phyloP scores from a whole-genome alignment of 2,797 vertebrate species.

The Vipera latastei region DNA sequence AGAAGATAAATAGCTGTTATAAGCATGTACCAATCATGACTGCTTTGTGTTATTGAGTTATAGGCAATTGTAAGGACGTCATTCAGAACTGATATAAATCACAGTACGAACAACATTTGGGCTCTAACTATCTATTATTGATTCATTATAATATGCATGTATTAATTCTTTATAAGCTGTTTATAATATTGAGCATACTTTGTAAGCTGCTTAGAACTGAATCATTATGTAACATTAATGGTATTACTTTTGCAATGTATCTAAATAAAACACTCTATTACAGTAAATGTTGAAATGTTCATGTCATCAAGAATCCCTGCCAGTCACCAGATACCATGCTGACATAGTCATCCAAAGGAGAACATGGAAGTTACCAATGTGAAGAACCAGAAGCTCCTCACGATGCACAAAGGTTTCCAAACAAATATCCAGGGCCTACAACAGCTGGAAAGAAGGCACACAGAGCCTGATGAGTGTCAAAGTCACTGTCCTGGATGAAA shows the following conservation, averaged over 20 bases:
- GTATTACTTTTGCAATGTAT: background rate
- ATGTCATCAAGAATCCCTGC: too few relatives aligned
- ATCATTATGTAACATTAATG: conserved; percentile 1
- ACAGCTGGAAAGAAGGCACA: too few relatives aligned
- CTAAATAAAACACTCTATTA: background rate
- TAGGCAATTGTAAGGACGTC: conserved; percentile 23
- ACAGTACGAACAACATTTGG: conserved; percentile 15
- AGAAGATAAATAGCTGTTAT: conserved; percentile 37
- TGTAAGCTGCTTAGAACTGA: conserved; percentile 8
- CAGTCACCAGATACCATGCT: too few relatives aligned
- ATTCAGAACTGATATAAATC: conserved; percentile 19
- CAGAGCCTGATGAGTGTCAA: background rate
- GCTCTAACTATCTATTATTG: conserved; percentile 21
- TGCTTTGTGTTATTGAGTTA: conserved; percentile 24
- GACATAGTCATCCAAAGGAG: too few relatives aligned
- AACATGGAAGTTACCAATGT: too few relatives aligned
- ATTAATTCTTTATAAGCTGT: conserved; percentile 29
- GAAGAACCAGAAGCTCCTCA: too few relatives aligned
- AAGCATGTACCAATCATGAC: conserved; percentile 26
- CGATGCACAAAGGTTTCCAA: too few relatives aligned
- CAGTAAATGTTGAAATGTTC: background rate
- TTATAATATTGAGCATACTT: conserved; percentile 23
- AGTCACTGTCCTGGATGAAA: background rate
- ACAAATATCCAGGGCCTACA: too few relatives aligned
- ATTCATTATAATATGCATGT: conserved; percentile 22